Evolutionary conservation across 2,888 invertebrate species (phyloP).

Genomic region (Quadroppia sp.): DNA sequence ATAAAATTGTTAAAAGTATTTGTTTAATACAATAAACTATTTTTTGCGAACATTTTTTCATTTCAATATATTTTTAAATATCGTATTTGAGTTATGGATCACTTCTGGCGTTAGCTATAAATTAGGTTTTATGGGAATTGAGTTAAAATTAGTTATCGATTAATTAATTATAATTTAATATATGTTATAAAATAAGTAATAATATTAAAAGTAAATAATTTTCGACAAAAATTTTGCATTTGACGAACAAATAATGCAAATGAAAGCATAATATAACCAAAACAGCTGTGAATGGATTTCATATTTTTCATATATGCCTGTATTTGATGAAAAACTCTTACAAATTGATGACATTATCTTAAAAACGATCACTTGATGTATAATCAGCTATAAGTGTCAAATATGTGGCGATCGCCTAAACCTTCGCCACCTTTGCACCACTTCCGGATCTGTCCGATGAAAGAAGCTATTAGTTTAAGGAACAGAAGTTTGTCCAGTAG

Average conservation of each 20-base stretch:
- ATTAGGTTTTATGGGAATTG: too few species aligned
- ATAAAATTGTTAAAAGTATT: background rate
- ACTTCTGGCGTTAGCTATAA: too few species aligned
- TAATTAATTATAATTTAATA: too few species aligned
- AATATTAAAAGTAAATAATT: too few species aligned
- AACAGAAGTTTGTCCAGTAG: conserved; percentile 30
- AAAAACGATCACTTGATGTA: background rate
- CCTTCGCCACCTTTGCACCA: conserved; percentile 41
- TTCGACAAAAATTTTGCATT: too few species aligned
- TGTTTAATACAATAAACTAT: background rate
- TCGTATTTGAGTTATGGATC: conserved; percentile 1
- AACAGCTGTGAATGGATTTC: background rate
- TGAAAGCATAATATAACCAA: background rate
- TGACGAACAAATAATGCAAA: background rate
- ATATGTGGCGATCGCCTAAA: conserved; percentile 15
- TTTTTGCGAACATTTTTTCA: background rate
- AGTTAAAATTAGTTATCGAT: too few species aligned
- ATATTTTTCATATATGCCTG: background rate
- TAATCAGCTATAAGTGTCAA: background rate
- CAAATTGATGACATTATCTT: background rate
- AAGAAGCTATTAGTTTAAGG: conserved; percentile 44
- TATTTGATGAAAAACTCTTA: background rate
- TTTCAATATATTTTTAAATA: background rate
- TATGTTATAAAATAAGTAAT: too few species aligned
- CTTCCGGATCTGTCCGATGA: conserved; percentile 47